A percentile compares a stretch with the other conserved stretches of the same genome.
Evolutionary conservation across 2,797 vertebrate genomes (phyloP).

Genomic region (Peromyscus eremicus): DNA sequence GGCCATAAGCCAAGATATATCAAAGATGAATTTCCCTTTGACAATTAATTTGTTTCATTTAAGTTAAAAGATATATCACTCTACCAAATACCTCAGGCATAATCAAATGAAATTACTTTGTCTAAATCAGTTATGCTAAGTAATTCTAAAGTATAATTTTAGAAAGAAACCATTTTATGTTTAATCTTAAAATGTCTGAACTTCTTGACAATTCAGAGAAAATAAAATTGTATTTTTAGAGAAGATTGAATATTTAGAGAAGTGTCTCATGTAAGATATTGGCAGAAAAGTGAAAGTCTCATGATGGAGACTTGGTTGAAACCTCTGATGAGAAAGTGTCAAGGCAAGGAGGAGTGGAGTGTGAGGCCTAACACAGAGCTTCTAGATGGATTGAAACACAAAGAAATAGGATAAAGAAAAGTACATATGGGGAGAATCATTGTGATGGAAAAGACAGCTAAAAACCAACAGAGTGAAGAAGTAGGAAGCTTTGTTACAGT

Average conservation of each 20-base stretch:
- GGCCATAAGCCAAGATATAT: neutral
- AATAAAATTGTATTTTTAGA: conserved; percentile 66
- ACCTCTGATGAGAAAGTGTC: neutral
- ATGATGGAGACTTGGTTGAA: neutral
- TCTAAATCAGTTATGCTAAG: conserved; percentile 61
- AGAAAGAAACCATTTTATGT: conserved; percentile 28
- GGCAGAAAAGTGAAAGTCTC: conserved; percentile 18
- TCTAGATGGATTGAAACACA: neutral
- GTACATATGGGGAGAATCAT: neutral
- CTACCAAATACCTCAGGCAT: neutral
- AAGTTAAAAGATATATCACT: conserved; percentile 28
- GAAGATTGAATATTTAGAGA: conserved; percentile 49
- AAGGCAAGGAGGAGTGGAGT: neutral
- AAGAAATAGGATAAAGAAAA: neutral
- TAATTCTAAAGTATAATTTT: conserved; percentile 59
- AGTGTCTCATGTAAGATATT: conserved; percentile 19
- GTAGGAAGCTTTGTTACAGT: neutral
- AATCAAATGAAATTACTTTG: conserved; percentile 49
- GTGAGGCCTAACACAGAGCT: neutral
- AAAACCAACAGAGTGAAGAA: neutral
- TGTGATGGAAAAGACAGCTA: neutral
- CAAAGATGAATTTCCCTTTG: conserved; percentile 26
- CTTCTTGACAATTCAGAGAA: conserved; percentile 60
- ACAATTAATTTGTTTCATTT: conserved; percentile 27
- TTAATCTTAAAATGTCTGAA: conserved; percentile 63